A percentile compares a stretch with the other conserved stretches of the same genome.
These are phyloP conservation scores for Araneus ventricosus DNA, from an alignment of 1,140 invertebrate species.

Conservation along the genomic window DNA sequence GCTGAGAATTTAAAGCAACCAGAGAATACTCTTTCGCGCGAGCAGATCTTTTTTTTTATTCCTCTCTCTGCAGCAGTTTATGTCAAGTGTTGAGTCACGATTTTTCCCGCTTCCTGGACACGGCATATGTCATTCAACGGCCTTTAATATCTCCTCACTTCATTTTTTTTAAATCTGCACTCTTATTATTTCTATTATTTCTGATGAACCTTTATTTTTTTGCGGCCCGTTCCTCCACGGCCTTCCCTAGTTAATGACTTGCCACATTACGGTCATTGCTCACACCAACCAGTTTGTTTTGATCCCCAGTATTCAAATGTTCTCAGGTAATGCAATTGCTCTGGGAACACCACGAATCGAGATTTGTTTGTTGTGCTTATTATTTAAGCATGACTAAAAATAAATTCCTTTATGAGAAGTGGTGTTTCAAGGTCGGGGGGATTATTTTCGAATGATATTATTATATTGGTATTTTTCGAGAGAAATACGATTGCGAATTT, in stretches of 20 bases:
- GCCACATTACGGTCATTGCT: conserved; percentile 20
- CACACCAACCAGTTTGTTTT: conserved; percentile 5
- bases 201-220: neutral
- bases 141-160: conserved; percentile 33
- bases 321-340: neutral
- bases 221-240: too few relatives aligned
- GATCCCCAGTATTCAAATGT: neutral
- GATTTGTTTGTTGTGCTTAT: neutral
- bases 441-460: too few relatives aligned
- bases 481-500: too few relatives aligned
- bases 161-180: conserved; percentile 11
- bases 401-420: neutral
- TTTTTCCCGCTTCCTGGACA: conserved; percentile 39
- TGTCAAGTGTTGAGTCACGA: conserved; percentile 59
- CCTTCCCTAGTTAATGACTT: neutral
- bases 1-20: conserved; percentile 31
- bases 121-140: conserved; percentile 44
- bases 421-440: too few relatives aligned
- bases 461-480: too few relatives aligned
- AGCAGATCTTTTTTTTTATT: neutral
- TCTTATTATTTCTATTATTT: conserved; percentile 46
- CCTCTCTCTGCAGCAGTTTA: conserved; percentile 16
- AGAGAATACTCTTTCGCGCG: neutral
- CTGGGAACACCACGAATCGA: neutral
- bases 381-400: neutral